Evolutionary conservation across 35 echinoderm and acorn worm species (phyloP).

Genomic region (Holothuria glaberrima): DNA sequence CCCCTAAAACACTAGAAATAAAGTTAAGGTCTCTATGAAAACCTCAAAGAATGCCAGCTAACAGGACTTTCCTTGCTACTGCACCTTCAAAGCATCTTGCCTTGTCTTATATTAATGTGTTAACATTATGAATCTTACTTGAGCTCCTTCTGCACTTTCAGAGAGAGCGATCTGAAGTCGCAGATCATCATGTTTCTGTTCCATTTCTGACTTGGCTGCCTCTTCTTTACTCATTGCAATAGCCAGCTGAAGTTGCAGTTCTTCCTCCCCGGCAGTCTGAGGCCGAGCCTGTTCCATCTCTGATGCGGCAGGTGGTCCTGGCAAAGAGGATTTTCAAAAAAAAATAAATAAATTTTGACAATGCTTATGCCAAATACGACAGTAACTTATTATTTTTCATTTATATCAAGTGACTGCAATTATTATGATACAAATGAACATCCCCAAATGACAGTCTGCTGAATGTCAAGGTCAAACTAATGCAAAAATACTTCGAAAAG

Average conservation of each 20-base stretch:
- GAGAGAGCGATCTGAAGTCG: constrained; percentile 91
- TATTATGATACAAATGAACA: no score
- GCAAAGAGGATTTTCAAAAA: no score
- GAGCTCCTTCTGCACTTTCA: constrained; percentile 73
- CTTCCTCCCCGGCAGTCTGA: constrained; percentile 89
- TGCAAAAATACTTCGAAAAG: no score
- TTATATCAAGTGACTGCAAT: neutral
- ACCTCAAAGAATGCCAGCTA: no score
- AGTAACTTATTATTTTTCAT: neutral
- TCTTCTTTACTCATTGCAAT: constrained; percentile 97
- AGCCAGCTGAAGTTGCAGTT: constrained; percentile 94
- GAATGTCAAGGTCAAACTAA: no score
- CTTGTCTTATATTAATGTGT: no score
- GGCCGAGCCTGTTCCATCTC: constrained; percentile 99
- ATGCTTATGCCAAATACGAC: neutral
- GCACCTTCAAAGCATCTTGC: no score
- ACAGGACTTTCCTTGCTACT: no score
- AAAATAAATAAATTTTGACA: no score
- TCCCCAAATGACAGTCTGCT: neutral
- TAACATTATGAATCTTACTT: neutral
- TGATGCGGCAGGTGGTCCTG: constrained; percentile 40
- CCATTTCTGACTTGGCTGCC: constrained; percentile 73
- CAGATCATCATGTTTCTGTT: constrained; percentile 79
- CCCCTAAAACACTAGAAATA: no score
- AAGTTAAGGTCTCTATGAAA: no score